A percentile compares a stretch with the other conserved stretches of the same genome.
Evolutionary conservation across 2,113 vertebrate genomes (phyloP).

Genomic region (Serinus canaria): DNA sequence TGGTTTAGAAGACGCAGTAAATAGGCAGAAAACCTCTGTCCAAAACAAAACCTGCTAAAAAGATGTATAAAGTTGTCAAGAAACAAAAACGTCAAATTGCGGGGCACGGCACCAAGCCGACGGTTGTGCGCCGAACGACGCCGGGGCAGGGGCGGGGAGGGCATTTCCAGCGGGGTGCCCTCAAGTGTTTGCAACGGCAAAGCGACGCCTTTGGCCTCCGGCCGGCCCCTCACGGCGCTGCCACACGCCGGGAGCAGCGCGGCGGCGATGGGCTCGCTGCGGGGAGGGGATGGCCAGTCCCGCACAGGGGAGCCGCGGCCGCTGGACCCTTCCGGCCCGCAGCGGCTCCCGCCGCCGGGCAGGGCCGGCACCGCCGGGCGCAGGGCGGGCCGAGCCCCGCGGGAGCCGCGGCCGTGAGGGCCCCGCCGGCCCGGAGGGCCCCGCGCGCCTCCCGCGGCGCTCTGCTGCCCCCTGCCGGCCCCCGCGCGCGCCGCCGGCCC

Average conservation of each 20-base stretch:
- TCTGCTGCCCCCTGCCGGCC: neutral
- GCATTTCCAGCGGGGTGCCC: rapidly evolving
- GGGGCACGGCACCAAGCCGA: neutral
- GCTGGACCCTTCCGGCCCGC: no score
- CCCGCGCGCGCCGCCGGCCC: neutral
- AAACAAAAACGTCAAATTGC: neutral
- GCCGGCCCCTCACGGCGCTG: neutral
- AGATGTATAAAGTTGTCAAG: neutral
- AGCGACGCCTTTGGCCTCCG: neutral
- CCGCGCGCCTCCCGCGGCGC: no score
- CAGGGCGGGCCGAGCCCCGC: no score
- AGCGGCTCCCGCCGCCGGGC: neutral
- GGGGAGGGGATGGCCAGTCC: neutral
- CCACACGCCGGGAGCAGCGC: neutral
- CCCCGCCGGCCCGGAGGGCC: no score
- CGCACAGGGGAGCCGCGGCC: neutral
- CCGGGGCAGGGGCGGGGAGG: neutral
- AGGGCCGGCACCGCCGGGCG: neutral
- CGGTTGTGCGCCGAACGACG: neutral
- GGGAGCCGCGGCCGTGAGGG: no score
- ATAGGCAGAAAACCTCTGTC: neutral
- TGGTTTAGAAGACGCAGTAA: neutral
- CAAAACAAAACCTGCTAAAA: neutral
- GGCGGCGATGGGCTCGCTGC: rapidly evolving
- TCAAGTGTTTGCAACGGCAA: rapidly evolving